Evolutionary conservation across 2,797 vertebrate species (phyloP).

Genomic region (Taenioides sp.): DNA sequence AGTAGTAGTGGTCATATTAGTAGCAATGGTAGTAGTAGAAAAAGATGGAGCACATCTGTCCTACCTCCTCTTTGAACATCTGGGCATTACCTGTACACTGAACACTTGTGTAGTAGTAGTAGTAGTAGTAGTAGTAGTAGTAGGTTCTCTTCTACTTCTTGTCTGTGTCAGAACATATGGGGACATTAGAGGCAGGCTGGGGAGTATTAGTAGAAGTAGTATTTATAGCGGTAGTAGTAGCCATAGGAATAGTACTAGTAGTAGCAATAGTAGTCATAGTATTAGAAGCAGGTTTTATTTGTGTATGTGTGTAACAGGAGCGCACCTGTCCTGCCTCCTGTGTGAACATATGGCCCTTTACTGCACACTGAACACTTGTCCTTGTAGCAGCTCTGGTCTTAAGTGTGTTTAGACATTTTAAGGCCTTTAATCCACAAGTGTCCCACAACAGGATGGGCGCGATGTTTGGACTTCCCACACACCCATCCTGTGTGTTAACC

Average conservation of each 20-base stretch:
- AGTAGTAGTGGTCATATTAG: too few species aligned
- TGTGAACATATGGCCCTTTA: slow-evolving; percentile 62
- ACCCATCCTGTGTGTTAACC: slow-evolving; percentile 80
- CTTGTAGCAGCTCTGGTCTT: neutral
- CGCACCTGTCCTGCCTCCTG: slow-evolving; percentile 61
- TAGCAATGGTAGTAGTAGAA: too few species aligned
- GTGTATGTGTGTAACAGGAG: slow-evolving; percentile 61
- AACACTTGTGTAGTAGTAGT: too few species aligned
- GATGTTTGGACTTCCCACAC: slow-evolving; percentile 82
- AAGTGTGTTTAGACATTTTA: slow-evolving; percentile 60
- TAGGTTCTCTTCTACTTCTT: too few species aligned
- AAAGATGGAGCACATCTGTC: too few species aligned
- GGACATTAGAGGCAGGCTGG: too few species aligned
- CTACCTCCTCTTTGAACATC: too few species aligned
- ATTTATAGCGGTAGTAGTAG: too few species aligned
- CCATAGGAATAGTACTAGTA: neutral
- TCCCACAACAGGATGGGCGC: slow-evolving; percentile 84
- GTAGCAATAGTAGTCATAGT: neutral
- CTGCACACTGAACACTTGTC: slow-evolving; percentile 16
- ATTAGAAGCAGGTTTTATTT: neutral
- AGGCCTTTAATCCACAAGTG: slow-evolving; percentile 76
- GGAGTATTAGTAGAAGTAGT: too few species aligned
- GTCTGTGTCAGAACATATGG: too few species aligned
- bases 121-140: too few species aligned
- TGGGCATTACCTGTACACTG: too few species aligned